A percentile compares a stretch with the other conserved stretches of the same genome.
Evolutionary conservation across 2,113 vertebrate genomes (phyloP).

Genomic region (Irena cyanogastra): DNA sequence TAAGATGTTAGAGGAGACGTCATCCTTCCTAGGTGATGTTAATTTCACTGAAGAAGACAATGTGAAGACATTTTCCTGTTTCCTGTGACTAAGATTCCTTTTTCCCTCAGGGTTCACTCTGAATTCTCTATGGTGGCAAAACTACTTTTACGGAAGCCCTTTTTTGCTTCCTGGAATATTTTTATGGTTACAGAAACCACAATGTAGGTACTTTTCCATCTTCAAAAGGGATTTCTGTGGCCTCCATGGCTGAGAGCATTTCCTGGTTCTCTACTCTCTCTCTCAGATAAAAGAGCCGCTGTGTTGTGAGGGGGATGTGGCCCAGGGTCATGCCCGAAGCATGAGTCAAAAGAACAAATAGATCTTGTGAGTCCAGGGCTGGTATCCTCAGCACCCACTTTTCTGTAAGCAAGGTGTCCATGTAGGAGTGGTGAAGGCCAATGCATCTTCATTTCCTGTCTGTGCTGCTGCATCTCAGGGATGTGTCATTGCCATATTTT

Average conservation of each 20-base stretch:
- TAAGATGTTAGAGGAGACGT: neutral
- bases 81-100: neutral
- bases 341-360: neutral
- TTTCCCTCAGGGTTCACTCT: neutral
- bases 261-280: neutral
- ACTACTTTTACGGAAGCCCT: neutral
- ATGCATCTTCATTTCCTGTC: neutral
- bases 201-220: neutral
- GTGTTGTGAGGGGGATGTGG: accelerated
- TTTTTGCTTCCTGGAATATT: neutral
- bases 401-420: neutral
- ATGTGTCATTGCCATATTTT: neutral
- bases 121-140: neutral
- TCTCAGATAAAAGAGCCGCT: accelerated
- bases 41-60: neutral
- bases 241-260: neutral
- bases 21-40: neutral
- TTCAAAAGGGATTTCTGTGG: neutral
- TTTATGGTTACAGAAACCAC: neutral
- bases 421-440: neutral
- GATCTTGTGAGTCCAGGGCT: neutral
- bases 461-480: neutral
- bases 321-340: neutral
- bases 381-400: neutral
- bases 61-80: neutral